Base-by-base conservation (phyloP, 2,888 invertebrate genomes). In the Drosophila buzzatii region DNA sequence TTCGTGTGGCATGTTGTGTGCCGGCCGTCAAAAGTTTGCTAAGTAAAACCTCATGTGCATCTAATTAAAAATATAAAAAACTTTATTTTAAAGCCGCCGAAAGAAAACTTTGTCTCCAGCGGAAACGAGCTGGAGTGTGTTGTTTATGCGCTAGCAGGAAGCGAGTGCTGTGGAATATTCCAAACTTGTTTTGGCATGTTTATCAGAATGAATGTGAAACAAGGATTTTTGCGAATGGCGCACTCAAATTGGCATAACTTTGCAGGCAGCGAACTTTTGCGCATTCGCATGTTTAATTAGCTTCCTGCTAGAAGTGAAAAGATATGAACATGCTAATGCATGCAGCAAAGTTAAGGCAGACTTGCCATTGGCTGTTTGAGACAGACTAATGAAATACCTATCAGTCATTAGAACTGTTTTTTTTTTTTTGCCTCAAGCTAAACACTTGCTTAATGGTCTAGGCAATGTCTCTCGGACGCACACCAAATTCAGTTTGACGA, bases 1-100 rank as follows among this genome's bases (percentile, higher is more conserved):
- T 23, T 20, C 14, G 52, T 45, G 39, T 68, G 65, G 14, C 18
- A n/a, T 42, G 61, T n/a, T n/a, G n/a, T n/a, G n/a, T n/a, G n/a
- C n/a, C n/a, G n/a, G n/a, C n/a, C n/a, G n/a, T 31, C 88, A 85
- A 79, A 85, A 83, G 71, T 83, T 75, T 82, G 82, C 53, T 79
- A 87, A 89, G 84, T 87, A 82, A 85, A 85, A 89, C 79, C 89
- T 85, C 85, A 86, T 86, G 88, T 89, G 86, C 89, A 87, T 85
- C 89, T 86, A 87, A 86, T 86, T 86, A 86, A 86, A 89, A 88
- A 86, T 89, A 86, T 86, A 89, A 86, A 85, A 89, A 86, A 85
- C 75, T 85, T 85, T 85, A 86, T 77, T 85, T 86, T 82, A 89
- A 89, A 80, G 89, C 85, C 89, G 86, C 81, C 85, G 76, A 88